These are phyloP conservation scores for Cerastoderma edule DNA, from an alignment of 2,888 invertebrate species.

Conservation along the genomic window DNA sequence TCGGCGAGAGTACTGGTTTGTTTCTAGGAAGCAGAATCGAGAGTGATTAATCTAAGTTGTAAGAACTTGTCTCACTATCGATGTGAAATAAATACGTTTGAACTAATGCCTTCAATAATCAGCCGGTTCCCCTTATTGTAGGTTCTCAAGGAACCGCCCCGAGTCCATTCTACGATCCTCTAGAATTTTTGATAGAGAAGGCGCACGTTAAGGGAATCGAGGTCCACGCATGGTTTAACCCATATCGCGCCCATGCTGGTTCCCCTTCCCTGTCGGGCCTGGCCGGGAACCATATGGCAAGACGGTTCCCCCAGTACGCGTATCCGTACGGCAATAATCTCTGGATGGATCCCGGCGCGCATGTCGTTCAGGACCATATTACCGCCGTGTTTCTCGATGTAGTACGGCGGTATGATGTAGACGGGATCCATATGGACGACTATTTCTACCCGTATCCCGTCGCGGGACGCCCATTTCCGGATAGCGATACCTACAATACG, in stretches of 20 bases:
- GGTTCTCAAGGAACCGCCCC: conserved; percentile 77
- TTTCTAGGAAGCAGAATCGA: no score
- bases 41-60: no score
- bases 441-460: conserved; percentile 82
- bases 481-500: conserved; percentile 70
- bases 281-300: conserved; percentile 77
- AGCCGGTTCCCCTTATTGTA: conserved; percentile 24
- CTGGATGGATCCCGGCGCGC: conserved; percentile 81
- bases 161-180: conserved; percentile 76
- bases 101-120: no score
- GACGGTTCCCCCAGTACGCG: conserved; percentile 67
- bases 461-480: conserved; percentile 74
- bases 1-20: no score
- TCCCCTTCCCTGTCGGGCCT: conserved; percentile 68
- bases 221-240: conserved; percentile 80
- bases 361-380: conserved; percentile 70
- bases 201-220: conserved; percentile 77
- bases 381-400: conserved; percentile 75
- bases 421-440: conserved; percentile 81
- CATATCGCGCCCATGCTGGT: conserved; percentile 76
- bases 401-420: conserved; percentile 76
- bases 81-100: no score
- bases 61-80: no score
- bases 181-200: conserved; percentile 70
- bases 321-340: conserved; percentile 74